Conservation (phyloP, 2,113 vertebrate species). For the Ceuthmochares aereus region DNA sequence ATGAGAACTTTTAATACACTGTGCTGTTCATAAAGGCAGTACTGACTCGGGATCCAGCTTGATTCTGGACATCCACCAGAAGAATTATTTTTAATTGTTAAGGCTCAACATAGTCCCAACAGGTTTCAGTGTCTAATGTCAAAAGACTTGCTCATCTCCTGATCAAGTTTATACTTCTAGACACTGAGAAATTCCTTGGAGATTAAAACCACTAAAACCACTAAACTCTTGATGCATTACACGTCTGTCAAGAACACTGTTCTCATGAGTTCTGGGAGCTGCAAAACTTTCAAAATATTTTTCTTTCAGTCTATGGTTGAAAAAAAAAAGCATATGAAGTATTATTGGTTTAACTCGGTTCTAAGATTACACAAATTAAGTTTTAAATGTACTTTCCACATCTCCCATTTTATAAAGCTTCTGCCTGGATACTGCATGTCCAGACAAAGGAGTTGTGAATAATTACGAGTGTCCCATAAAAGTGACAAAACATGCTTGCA, state of each 20-base stretch:
- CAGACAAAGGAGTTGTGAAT: background rate
- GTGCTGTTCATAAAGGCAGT: constrained; percentile 32
- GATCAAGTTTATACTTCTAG: constrained; percentile 18
- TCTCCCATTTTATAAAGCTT: background rate
- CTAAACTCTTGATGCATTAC: background rate
- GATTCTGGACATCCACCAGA: constrained; percentile 30
- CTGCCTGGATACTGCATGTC: background rate
- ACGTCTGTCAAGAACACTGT: background rate
- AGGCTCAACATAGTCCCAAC: constrained; percentile 1
- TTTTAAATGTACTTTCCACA: background rate
- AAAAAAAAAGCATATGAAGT: background rate
- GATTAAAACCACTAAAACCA: background rate
- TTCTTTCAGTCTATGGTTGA: background rate
- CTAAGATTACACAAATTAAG: background rate
- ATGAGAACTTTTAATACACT: constrained; percentile 30
- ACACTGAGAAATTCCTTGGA: constrained; percentile 36
- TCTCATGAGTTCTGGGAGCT: constrained; percentile 20
- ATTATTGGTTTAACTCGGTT: background rate
- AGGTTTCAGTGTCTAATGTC: constrained; percentile 37
- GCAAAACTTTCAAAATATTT: background rate
- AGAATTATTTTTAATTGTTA: constrained; percentile 68
- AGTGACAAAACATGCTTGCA: background rate
- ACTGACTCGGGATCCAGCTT: constrained; percentile 15
- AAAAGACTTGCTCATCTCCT: constrained; percentile 56
- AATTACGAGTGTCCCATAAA: background rate